phyloP scores from a whole-genome alignment of 2,888 invertebrate genomes.

The Bellardia pandia region DNA sequence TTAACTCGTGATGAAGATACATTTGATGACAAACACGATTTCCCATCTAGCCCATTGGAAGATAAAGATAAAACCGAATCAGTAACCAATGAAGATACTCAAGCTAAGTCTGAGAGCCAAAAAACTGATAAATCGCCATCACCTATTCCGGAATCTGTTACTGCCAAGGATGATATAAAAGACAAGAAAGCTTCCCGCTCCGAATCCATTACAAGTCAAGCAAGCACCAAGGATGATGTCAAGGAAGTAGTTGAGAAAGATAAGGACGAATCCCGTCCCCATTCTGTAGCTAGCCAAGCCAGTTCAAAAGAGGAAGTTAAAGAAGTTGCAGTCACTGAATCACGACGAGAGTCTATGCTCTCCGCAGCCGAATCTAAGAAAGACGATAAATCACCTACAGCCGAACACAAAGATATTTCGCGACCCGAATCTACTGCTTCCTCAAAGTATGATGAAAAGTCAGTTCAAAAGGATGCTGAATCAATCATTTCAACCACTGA shows the following conservation, averaged over 20 bases:
- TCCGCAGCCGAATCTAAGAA: constrained; percentile 51
- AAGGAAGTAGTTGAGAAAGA: no score
- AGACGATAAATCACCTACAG: constrained; percentile 48
- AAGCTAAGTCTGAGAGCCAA: constrained; percentile 40
- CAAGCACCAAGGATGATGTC: no score
- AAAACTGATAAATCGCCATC: not conserved
- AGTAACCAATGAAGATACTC: constrained; percentile 62
- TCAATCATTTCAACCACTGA: constrained; percentile 56
- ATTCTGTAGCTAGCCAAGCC: no score
- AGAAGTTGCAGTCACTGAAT: constrained; percentile 36
- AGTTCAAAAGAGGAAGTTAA: no score
- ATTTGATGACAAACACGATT: constrained; percentile 74
- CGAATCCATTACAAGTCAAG: no score
- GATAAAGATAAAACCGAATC: constrained; percentile 69
- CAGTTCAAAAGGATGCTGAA: constrained; percentile 69
- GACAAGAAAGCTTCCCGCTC: no score
- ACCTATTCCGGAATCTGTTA: constrained; percentile 36
- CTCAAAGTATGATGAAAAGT: constrained; percentile 50
- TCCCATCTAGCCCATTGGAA: constrained; percentile 71
- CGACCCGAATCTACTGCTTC: constrained; percentile 62
- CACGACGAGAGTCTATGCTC: constrained; percentile 65
- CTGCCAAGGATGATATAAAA: no score
- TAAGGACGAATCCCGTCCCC: no score
- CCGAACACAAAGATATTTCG: constrained; percentile 50
- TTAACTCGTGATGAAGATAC: constrained; percentile 75